Evolutionary conservation across 2,888 invertebrate genomes (phyloP), one percentile per base, ranked within the genome.

Genomic region (Mycalesis mineus): DNA sequence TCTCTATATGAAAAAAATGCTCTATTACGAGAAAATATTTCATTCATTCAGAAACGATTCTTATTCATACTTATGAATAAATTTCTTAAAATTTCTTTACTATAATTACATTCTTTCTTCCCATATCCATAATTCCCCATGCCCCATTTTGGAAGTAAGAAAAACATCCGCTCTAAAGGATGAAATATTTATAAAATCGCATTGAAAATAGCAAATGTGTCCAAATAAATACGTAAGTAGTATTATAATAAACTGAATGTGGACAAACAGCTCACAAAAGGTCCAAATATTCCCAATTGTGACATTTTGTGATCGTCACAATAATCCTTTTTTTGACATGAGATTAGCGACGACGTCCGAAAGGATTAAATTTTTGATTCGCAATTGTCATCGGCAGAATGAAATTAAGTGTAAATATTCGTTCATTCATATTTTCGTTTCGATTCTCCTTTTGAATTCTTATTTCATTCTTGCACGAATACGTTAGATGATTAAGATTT

Each of bases 91-190:
- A 57, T 4, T 22, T 58, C 36, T 55, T 15, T 13, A 55, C 52
- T 56, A 63, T 61, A 60, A 64, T 63, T 67, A 75, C 71, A 54
- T 50, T 52, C 41, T 37, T 39, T 50, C 37, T 39, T 28, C 14
- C 48, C 47, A 14, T 53, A 44, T n/a, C n/a, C n/a, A n/a, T n/a
- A n/a, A 73, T 72, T 68, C 70, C 33, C 15, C 74, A 76, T 74
- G 4, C 11, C 70, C 71, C 65, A 72, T 78, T 74, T 69, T 53
- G 14, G 45, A 40, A 15, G 37, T 31, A 58, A 80, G 77, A 80
- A 81, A 80, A 86, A 87, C 85, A 84, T 87, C 81, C 84, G 80
- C 64, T 66, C 66, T 51, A 75, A 80, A 79, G 78, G 79, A 74
- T 77, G 67, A 70, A 69, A 57, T 58, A 52, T 41, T 61, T 71